Percentiles rank a stretch among this genome's conserved stretches.
Conservation (phyloP, 2,888 invertebrate species). For the Rhabditoides inermis region DNA sequence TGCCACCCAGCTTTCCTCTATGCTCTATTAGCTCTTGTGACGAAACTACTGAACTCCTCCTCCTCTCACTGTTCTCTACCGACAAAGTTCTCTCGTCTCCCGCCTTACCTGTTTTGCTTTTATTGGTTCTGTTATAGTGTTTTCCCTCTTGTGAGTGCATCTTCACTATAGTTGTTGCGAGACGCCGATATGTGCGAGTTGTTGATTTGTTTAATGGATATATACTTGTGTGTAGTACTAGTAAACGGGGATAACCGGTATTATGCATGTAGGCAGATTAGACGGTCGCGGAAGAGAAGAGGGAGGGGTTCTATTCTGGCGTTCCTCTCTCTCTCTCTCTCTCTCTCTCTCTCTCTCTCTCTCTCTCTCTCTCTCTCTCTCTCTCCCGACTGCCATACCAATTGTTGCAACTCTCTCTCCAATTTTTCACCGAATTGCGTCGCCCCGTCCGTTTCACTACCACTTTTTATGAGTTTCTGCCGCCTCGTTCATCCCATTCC, state of each 20-base stretch:
- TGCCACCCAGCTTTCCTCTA: too few species aligned
- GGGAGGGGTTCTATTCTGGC: too few species aligned
- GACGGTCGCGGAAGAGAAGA: too few species aligned
- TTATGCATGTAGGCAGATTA: too few species aligned
- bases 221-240: too few species aligned
- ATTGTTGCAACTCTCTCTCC: neutral
- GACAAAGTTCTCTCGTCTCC: neutral
- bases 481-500: neutral
- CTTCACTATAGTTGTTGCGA: neutral
- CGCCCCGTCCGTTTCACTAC: neutral
- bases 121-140: neutral
- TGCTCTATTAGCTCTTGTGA: too few species aligned
- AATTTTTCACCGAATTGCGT: neutral
- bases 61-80: too few species aligned
- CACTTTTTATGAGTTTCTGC: neutral
- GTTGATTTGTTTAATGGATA: too few species aligned
- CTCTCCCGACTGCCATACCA: neutral
- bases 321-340: neutral
- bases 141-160: neutral
- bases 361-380: slow-evolving; percentile 6
- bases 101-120: neutral
- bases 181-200: too few species aligned
- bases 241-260: too few species aligned
- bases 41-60: too few species aligned
- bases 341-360: slow-evolving; percentile 1